Evolutionary conservation across 2,113 vertebrate species (phyloP), one percentile per base, ranked within the genome.

Genomic region (Morphnarchus princeps): DNA sequence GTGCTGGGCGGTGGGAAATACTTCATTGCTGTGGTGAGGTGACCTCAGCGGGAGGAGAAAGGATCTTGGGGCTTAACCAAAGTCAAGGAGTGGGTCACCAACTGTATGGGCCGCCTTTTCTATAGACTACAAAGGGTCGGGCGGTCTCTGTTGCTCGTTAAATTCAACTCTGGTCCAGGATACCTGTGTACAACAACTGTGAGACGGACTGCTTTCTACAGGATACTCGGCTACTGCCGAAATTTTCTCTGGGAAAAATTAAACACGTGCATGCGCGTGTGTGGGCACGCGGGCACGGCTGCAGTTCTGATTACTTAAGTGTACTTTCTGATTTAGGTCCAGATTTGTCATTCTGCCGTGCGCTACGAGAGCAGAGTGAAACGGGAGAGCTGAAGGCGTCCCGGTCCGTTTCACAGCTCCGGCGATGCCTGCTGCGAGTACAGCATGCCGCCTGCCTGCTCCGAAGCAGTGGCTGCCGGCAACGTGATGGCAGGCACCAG

Each of bases 31-130:
- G 21, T 11, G 43, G 6, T 20, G 54, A 65, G 43, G 28, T 26
- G 55, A 57, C 72, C 58, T 61, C 77, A 13, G 40, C 4, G 1
- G 45, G 54, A 73, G 42, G 11, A 69, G 34, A 16, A 55, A 26
- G 49, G 45, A 38, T 34, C 18, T 4, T 28, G 2, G 3, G 54
- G 52, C 42, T 55, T n/a, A 40, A 20, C 13, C 24, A 6, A 25
- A 61, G 71, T 18, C 63, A 50, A 73, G 7, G 26, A 13, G 45
- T 0, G 1, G 28, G 18, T 36, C 5, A 1, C 26, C 10, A 5
- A 47, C 57, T 2, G 0, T 65, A 16, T 2, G 3, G 28, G 22
- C 77, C 65, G 50, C 34, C 38, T 59, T 58, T 54, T 29, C 40
- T n/a, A 8, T 18, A 4, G 43, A 7, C 10, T 61, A 2, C 36